These are phyloP conservation scores for Tachina lurida DNA, from an alignment of 2,888 invertebrate genomes.

Conservation along the genomic window DNA sequence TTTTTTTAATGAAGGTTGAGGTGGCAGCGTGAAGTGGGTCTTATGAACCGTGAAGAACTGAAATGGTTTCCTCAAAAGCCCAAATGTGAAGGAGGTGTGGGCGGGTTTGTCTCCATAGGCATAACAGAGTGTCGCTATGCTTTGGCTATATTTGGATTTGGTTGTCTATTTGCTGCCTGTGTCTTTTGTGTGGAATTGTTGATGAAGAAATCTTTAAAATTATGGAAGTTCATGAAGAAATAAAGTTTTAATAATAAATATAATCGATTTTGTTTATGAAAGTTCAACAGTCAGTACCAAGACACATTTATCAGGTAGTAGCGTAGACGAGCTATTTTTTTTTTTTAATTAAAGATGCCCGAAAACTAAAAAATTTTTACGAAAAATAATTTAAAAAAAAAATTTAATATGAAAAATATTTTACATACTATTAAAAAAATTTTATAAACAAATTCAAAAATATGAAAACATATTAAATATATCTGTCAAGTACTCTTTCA, in stretches of 20 bases:
- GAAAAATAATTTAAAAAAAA: no score
- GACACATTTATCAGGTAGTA: no score
- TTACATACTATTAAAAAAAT: no score
- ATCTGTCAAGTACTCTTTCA: no score
- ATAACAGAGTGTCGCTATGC: slow-evolving; percentile 84
- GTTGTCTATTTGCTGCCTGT: slow-evolving; percentile 74
- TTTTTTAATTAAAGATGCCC: no score
- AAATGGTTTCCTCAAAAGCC: slow-evolving; percentile 85
- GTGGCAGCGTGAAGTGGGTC: slow-evolving; percentile 86
- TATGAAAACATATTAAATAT: no score
- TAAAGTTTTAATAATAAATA: not conserved
- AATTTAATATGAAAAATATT: no score
- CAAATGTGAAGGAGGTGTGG: slow-evolving; percentile 83
- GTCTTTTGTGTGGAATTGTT: slow-evolving; percentile 76
- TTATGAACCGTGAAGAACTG: slow-evolving; percentile 84
- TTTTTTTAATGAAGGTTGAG: slow-evolving; percentile 82
- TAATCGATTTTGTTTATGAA: not conserved
- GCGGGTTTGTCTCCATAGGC: slow-evolving; percentile 85
- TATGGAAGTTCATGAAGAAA: not conserved
- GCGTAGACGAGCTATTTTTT: no score
- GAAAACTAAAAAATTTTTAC: no score
- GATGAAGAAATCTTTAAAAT: slow-evolving; percentile 43
- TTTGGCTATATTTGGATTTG: slow-evolving; percentile 81
- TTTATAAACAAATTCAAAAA: no score
- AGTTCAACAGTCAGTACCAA: no score